phyloP scores from a whole-genome alignment of 2,797 vertebrate species.

The Anguilla obscura region DNA sequence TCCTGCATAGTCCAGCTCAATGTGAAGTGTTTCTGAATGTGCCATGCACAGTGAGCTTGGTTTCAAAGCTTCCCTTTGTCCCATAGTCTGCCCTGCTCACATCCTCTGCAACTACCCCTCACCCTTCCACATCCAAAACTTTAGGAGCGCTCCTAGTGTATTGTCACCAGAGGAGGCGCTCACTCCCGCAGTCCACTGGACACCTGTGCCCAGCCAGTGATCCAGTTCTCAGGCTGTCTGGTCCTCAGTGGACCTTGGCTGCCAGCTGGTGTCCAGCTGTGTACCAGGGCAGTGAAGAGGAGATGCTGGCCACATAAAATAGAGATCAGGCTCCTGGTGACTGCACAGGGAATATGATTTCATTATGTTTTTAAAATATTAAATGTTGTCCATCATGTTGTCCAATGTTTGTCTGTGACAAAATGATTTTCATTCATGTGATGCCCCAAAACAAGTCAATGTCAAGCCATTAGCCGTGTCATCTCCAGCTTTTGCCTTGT shows the following conservation, averaged over 20 bases:
- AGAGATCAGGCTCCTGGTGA: neutral
- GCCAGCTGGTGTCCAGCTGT: conserved; percentile 33
- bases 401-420: neutral
- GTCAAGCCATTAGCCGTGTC: neutral
- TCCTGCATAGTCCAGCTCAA: neutral
- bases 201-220: neutral
- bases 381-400: neutral
- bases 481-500: neutral
- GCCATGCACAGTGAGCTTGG: neutral
- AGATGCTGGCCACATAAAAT: neutral
- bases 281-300: conserved; percentile 27
- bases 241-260: conserved; percentile 21
- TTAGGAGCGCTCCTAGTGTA: conserved; percentile 1
- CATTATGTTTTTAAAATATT: neutral
- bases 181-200: neutral
- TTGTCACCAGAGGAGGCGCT: neutral
- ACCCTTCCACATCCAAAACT: neutral
- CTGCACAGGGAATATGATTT: neutral
- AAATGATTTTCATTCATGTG: neutral
- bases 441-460: neutral
- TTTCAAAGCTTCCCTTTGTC: neutral
- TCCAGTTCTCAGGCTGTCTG: neutral
- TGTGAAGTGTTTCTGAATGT: neutral
- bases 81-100: neutral
- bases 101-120: neutral